Evolutionary conservation across 2,888 invertebrate species (phyloP).

Genomic region (Tuta absoluta): DNA sequence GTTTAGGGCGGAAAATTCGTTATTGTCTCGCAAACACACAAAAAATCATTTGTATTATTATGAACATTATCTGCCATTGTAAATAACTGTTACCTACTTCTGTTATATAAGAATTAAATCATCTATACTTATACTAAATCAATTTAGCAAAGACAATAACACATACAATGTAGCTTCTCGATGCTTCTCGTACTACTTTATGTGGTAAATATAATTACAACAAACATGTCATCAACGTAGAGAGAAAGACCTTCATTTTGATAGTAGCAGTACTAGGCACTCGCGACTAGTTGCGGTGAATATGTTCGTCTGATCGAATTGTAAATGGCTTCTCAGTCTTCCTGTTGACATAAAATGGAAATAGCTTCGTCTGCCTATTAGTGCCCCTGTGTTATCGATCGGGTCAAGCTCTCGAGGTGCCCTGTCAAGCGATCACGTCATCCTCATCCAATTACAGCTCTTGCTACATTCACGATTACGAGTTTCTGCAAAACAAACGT

Average conservation of each 20-base stretch:
- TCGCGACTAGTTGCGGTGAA: no score
- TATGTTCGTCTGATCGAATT: background rate
- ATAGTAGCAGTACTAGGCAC: no score
- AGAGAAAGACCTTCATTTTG: no score
- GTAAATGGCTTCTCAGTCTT: background rate
- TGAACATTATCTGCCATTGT: background rate
- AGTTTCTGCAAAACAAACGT: constrained; percentile 1
- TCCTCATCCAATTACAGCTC: constrained; percentile 38
- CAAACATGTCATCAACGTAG: no score
- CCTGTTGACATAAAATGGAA: constrained; percentile 3
- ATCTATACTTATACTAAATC: no score
- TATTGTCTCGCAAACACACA: background rate
- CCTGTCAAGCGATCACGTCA: constrained; percentile 43
- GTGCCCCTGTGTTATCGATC: constrained; percentile 41
- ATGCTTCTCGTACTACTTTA: no score
- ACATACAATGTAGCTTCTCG: no score
- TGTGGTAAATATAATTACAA: no score
- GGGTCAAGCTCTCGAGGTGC: constrained; percentile 49
- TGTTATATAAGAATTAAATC: no score
- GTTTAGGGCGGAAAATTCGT: constrained; percentile 3
- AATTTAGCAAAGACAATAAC: background rate
- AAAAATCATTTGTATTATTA: background rate
- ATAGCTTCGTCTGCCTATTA: constrained; percentile 27
- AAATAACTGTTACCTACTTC: background rate
- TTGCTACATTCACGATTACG: constrained; percentile 11